These are phyloP conservation scores for Chalcosyrphus nemorum DNA, from an alignment of 2,888 invertebrate species.

Conservation along the genomic window DNA sequence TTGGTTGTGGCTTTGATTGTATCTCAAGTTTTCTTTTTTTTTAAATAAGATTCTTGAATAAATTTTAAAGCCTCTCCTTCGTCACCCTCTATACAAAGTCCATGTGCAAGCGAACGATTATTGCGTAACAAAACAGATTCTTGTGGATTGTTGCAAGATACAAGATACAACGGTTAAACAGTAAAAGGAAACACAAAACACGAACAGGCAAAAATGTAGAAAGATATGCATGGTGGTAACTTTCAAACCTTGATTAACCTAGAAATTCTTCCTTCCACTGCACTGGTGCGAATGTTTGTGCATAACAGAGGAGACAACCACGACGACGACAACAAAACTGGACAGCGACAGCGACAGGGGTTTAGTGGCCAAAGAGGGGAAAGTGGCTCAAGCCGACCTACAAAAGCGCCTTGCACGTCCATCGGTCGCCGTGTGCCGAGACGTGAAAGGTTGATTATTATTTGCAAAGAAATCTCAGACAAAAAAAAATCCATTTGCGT, in stretches of 20 bases:
- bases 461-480: conserved; percentile 48
- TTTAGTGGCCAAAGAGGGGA: conserved; percentile 1
- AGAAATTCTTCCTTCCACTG: conserved; percentile 65
- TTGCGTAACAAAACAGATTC: conserved; percentile 65
- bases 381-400: conserved; percentile 62
- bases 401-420: conserved; percentile 61
- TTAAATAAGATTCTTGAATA: conserved; percentile 50
- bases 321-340: too few relatives aligned
- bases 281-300: conserved; percentile 39
- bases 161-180: conserved; percentile 34
- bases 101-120: conserved; percentile 22
- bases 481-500: conserved; percentile 57
- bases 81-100: too few relatives aligned
- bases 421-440: conserved; percentile 24
- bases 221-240: conserved; percentile 31
- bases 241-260: conserved; percentile 72
- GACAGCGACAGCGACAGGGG: too few relatives aligned
- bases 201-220: neutral
- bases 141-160: conserved; percentile 41
- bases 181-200: conserved; percentile 46
- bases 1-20: conserved; percentile 8
- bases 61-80: conserved; percentile 16
- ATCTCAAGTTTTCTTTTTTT: conserved; percentile 16
- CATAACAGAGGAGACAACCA: neutral
- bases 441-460: conserved; percentile 69